These are phyloP conservation scores for Spatulosminthurus flaviceps DNA, from an alignment of 2,888 invertebrate genomes.

Conservation along the genomic window DNA sequence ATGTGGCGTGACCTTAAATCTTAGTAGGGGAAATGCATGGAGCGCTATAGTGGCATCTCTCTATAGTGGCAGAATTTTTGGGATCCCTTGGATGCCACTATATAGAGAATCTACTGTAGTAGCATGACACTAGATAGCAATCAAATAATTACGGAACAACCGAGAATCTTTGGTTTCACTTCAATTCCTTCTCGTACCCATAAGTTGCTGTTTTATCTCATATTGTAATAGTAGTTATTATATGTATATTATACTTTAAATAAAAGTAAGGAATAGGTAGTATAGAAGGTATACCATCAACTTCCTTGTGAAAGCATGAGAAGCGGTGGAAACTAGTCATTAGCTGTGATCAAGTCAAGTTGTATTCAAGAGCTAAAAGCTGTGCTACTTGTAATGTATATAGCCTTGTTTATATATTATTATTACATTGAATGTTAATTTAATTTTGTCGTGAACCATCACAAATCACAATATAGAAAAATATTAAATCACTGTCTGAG, in stretches of 20 bases:
- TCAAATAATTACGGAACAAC: no score
- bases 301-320: constrained; percentile 4
- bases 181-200: not conserved
- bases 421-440: not conserved
- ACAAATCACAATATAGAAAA: no score
- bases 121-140: no score
- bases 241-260: not conserved
- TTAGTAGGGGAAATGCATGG: no score
- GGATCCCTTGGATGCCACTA: no score
- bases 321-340: constrained; percentile 19
- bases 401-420: not conserved
- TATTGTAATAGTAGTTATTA: not conserved
- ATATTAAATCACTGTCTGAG: no score
- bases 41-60: no score
- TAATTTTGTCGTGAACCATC: not conserved
- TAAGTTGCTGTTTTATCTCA: not conserved
- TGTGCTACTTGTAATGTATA: constrained; percentile 25
- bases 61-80: no score
- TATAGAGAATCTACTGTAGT: no score
- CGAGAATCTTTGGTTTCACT: no score
- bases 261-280: not conserved
- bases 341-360: constrained; percentile 26
- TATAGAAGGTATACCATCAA: not conserved
- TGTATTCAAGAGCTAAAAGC: constrained; percentile 24
- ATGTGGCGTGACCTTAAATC: no score